Evolutionary conservation across 1,140 invertebrate genomes (phyloP).

Genomic region (Caenorhabditis elegans): WBcel235 BX284602.5:1856501-1857000

Average conservation of each 20-base stretch:
- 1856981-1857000: not conserved
- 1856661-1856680: not conserved
- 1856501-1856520: not conserved
- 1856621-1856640: not conserved
- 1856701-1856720: not conserved
- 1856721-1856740: not conserved
- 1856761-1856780: no score
- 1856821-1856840: no score
- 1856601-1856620: not conserved
- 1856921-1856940: no score
- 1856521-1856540: not conserved
- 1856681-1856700: not conserved
- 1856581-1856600: not conserved
- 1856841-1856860: no score
- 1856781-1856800: no score
- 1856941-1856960: not conserved
- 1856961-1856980: not conserved
- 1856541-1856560: not conserved
- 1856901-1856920: no score
- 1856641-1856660: not conserved
- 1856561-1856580: not conserved
- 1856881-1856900: not conserved
- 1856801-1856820: no score
- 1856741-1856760: no score
- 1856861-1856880: not conserved